Conservation (phyloP, 1,140 invertebrate species). For the Eciton burchellii region DNA sequence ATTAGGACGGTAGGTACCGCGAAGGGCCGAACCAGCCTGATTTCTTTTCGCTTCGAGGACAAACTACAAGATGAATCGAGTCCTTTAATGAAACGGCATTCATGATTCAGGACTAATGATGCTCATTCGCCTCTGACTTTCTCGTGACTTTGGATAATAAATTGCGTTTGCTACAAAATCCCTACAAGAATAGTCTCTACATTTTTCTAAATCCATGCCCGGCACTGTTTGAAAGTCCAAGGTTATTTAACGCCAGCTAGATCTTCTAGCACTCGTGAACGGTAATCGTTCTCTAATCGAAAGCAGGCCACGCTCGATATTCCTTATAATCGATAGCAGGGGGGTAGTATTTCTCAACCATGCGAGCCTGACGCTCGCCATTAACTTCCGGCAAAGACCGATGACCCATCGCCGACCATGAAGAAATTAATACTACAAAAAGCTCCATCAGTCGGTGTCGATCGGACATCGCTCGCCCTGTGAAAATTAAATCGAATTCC, state of each 20-base stretch:
- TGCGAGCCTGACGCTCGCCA: not conserved
- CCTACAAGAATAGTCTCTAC: not conserved
- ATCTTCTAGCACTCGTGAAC: too few species aligned
- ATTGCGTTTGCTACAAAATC: not conserved
- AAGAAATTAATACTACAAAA: not conserved
- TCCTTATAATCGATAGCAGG: slow-evolving; percentile 11
- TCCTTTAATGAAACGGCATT: slow-evolving; percentile 17
- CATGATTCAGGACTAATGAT: slow-evolving; percentile 21
- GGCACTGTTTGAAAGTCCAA: not conserved
- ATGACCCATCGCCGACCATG: not conserved
- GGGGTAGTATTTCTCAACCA: slow-evolving; percentile 12
- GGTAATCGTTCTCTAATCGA: not conserved
- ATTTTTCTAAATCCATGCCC: too few species aligned
- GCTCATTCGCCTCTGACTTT: not conserved
- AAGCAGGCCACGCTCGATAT: not conserved
- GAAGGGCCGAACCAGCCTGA: slow-evolving; percentile 4
- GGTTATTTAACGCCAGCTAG: not conserved
- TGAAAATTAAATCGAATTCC: slow-evolving; percentile 56
- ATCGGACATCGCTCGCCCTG: slow-evolving; percentile 19
- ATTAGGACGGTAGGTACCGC: slow-evolving; percentile 60
- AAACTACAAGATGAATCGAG: slow-evolving; percentile 29
- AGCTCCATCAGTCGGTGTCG: not conserved
- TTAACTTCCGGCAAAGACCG: slow-evolving; percentile 20
- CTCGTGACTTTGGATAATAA: not conserved
- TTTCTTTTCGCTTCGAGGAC: slow-evolving; percentile 45